A percentile compares a stretch with the other conserved stretches of the same genome.
Conservation (phyloP, 2,113 vertebrate genomes). For the Burhinus bistriatus region DNA sequence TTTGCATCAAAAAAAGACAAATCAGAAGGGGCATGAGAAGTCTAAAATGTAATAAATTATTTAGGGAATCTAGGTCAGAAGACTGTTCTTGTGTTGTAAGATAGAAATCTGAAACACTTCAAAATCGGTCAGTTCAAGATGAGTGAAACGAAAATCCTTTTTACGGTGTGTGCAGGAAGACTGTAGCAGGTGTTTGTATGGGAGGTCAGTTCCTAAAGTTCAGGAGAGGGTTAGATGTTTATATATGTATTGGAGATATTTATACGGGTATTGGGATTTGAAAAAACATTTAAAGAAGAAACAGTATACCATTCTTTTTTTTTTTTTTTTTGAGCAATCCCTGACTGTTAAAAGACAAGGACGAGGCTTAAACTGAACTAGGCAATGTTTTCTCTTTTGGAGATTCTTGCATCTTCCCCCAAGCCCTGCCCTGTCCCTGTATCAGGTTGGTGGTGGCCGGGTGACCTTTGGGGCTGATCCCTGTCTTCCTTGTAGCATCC, state of each 20-base stretch:
- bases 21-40: background rate
- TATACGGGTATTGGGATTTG: background rate
- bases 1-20: background rate
- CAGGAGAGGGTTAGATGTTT: background rate
- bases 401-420: background rate
- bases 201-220: background rate
- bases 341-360: background rate
- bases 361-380: background rate
- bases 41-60: conserved; percentile 27
- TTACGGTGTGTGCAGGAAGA: background rate
- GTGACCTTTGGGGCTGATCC: background rate
- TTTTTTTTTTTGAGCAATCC: background rate
- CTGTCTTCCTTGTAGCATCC: background rate
- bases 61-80: background rate
- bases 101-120: background rate
- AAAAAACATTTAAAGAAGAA: background rate
- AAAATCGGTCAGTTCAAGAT: background rate
- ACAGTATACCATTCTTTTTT: background rate
- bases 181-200: fast-evolving
- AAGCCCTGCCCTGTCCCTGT: background rate
- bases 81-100: background rate
- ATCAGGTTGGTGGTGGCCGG: background rate
- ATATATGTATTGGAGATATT: background rate
- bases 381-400: background rate
- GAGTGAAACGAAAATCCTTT: background rate